A percentile compares a stretch with the other conserved stretches of the same genome.
phyloP scores from a whole-genome alignment of 2,797 vertebrate species.

The Artibeus lituratus region DNA sequence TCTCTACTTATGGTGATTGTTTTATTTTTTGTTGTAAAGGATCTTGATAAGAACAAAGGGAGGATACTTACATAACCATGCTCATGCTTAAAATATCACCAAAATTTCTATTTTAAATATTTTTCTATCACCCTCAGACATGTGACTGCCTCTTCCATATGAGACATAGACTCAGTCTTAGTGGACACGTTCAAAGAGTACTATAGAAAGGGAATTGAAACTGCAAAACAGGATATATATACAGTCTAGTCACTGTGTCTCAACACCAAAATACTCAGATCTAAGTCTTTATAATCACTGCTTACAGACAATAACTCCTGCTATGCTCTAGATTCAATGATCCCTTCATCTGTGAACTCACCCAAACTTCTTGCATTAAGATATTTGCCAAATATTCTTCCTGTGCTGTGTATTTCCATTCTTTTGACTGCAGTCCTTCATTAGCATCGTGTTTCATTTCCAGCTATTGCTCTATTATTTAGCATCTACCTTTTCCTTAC shows the following conservation, averaged over 20 bases:
- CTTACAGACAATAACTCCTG: background rate
- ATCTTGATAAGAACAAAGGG: background rate
- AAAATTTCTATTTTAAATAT: background rate
- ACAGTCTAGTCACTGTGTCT: background rate
- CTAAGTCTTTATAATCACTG: background rate
- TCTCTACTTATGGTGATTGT: background rate
- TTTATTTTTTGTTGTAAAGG: background rate
- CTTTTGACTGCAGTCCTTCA: background rate
- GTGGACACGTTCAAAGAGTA: background rate
- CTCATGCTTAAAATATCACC: background rate
- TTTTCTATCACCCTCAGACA: background rate
- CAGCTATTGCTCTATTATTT: background rate
- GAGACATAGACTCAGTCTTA: background rate
- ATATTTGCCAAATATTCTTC: background rate
- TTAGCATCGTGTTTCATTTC: background rate
- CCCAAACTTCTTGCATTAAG: background rate
- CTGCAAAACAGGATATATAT: background rate
- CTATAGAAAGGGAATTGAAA: background rate
- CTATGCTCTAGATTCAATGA: background rate
- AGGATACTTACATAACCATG: background rate
- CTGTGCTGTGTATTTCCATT: background rate
- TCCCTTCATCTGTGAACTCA: background rate
- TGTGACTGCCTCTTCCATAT: background rate
- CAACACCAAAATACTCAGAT: background rate
- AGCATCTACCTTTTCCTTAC: background rate